A percentile compares a stretch with the other conserved stretches of the same genome.
Conservation (phyloP, 2,113 vertebrate species). For the Brachionichthys hirsutus region DNA sequence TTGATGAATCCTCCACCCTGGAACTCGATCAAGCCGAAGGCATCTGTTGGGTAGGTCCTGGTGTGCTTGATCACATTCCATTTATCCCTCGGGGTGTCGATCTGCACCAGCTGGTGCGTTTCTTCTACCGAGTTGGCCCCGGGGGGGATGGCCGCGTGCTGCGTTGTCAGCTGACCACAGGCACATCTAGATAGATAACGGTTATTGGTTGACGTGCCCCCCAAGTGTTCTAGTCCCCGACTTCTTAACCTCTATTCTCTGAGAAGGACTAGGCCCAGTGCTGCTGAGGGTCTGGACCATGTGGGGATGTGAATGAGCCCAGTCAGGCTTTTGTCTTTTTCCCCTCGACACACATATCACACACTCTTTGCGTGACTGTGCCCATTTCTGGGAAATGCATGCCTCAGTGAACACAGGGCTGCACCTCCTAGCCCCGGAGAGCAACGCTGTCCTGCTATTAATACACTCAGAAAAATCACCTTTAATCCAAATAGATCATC, state of each 20-base stretch:
- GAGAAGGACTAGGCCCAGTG: not conserved
- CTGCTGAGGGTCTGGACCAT: not conserved
- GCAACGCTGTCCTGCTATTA: not conserved
- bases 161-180: slow-evolving; percentile 88
- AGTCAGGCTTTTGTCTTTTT: slow-evolving; percentile 15
- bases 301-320: not conserved
- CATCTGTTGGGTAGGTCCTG: slow-evolving; percentile 85
- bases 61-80: slow-evolving; percentile 91
- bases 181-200: slow-evolving; percentile 82
- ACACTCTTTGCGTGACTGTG: slow-evolving; percentile 29
- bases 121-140: slow-evolving; percentile 83
- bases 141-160: slow-evolving; percentile 83
- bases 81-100: slow-evolving; percentile 84
- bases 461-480: not conserved
- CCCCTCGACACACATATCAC: slow-evolving; percentile 20
- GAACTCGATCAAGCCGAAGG: slow-evolving; percentile 93
- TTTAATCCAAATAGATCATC: slow-evolving; percentile 8
- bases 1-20: slow-evolving; percentile 93
- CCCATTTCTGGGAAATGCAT: slow-evolving; percentile 46
- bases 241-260: not conserved
- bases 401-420: slow-evolving; percentile 42
- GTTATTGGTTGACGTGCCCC: not conserved
- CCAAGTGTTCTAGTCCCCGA: not conserved
- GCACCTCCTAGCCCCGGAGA: slow-evolving; percentile 25
- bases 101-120: slow-evolving; percentile 73